Conservation (phyloP, 2,797 vertebrate genomes). For the Enteromius mattozi region DNA sequence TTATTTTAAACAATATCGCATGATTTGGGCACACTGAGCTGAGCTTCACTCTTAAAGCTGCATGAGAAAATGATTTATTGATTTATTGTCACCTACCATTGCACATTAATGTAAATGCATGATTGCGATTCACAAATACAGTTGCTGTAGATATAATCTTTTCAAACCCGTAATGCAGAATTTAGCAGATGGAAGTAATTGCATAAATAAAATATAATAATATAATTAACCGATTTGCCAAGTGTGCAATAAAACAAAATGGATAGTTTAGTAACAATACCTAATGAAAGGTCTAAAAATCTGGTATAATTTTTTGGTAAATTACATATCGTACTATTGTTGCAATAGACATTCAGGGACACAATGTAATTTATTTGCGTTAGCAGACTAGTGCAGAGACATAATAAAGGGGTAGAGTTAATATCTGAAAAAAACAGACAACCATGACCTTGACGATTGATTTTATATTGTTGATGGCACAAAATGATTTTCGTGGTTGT, state of each 20-base stretch:
- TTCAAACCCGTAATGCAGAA: neutral
- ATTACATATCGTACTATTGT: neutral
- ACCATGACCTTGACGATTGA: slow-evolving; percentile 37
- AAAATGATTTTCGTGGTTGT: slow-evolving; percentile 17
- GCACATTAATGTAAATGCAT: neutral
- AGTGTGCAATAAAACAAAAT: neutral
- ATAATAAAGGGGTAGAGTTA: slow-evolving; percentile 3
- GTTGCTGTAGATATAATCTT: neutral
- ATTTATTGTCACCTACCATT: slow-evolving; percentile 4
- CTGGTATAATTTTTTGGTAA: neutral
- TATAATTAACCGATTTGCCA: neutral
- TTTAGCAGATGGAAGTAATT: neutral
- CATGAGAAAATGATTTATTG: slow-evolving; percentile 34
- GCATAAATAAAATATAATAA: neutral
- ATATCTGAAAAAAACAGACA: slow-evolving; percentile 15
- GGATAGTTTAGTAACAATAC: neutral
- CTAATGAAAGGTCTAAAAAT: neutral
- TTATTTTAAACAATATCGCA: slow-evolving; percentile 77
- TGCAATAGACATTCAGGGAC: slow-evolving; percentile 6
- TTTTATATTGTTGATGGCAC: slow-evolving; percentile 28
- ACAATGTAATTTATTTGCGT: slow-evolving; percentile 8
- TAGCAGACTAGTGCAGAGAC: slow-evolving; percentile 16
- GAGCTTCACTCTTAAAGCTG: slow-evolving; percentile 54
- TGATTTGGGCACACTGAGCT: slow-evolving; percentile 60
- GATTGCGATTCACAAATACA: neutral